These are phyloP conservation scores for Parapsyche elsis DNA, from an alignment of 1,140 invertebrate species.

Conservation along the genomic window DNA sequence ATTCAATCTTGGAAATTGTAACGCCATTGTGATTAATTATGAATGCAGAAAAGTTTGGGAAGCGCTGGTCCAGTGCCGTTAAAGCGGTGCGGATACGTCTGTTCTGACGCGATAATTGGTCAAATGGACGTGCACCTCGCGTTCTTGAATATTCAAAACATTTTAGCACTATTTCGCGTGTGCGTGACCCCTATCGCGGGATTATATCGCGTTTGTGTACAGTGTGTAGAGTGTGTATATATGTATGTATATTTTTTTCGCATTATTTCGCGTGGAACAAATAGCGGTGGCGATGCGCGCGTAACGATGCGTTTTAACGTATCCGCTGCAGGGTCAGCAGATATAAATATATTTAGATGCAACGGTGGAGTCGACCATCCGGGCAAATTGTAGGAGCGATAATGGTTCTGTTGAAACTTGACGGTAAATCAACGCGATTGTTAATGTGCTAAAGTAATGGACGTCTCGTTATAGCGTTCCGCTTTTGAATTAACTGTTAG, in stretches of 20 bases:
- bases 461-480: too few relatives aligned
- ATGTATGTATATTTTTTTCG: neutral
- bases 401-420: too few relatives aligned
- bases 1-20: too few relatives aligned
- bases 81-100: neutral
- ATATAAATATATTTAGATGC: too few relatives aligned
- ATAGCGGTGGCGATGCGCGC: neutral
- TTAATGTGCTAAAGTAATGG: too few relatives aligned
- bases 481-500: too few relatives aligned
- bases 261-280: constrained; percentile 11
- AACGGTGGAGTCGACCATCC: too few relatives aligned
- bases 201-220: neutral
- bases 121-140: neutral
- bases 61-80: neutral
- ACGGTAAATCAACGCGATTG: too few relatives aligned
- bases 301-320: constrained; percentile 4
- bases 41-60: neutral
- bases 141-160: constrained; percentile 8
- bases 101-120: constrained; percentile 15
- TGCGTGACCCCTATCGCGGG: constrained; percentile 16
- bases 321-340: neutral
- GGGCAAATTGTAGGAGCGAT: too few relatives aligned
- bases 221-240: neutral
- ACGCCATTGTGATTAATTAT: too few relatives aligned
- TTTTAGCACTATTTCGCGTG: constrained; percentile 30